Evolutionary conservation across 2,888 invertebrate genomes (phyloP).

Genomic region (Schizaphis graminum): DNA sequence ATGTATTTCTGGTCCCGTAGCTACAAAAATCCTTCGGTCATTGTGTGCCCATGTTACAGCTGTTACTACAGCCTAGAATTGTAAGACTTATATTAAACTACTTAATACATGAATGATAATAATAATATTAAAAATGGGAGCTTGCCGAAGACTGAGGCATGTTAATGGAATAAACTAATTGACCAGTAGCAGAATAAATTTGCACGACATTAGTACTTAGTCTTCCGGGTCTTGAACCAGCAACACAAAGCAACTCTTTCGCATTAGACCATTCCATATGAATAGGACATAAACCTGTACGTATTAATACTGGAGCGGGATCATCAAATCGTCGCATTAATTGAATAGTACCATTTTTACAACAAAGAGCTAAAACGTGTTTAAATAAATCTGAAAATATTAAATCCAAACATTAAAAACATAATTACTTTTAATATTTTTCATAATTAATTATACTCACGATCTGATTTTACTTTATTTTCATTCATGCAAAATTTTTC

Average conservation of each 20-base stretch:
- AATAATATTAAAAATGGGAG: background rate
- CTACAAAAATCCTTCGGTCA: constrained; percentile 93
- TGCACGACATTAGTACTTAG: constrained; percentile 87
- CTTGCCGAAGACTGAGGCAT: constrained; percentile 83
- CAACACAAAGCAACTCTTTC: constrained; percentile 90
- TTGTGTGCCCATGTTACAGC: constrained; percentile 99
- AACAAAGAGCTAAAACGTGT: constrained; percentile 88
- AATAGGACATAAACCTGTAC: constrained; percentile 85
- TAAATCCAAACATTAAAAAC: background rate
- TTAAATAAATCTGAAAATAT: constrained; percentile 74
- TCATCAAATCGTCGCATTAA: constrained; percentile 93
- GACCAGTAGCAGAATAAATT: constrained; percentile 90
- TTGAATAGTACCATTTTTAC: constrained; percentile 91
- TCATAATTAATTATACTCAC: constrained; percentile 38
- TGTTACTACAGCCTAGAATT: constrained; percentile 82
- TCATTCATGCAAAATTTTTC: constrained; percentile 99
- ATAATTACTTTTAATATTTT: background rate
- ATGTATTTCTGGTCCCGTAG: constrained; percentile 91
- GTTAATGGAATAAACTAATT: constrained; percentile 83
- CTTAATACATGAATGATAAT: background rate
- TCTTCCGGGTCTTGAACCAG: constrained; percentile 76
- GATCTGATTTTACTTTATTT: constrained; percentile 76
- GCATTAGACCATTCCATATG: constrained; percentile 98
- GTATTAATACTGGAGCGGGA: constrained; percentile 88
- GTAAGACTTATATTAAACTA: background rate